Base-by-base conservation (phyloP, 64 coral and sea anemone species). In the Stichodactyla mertensii region DNA sequence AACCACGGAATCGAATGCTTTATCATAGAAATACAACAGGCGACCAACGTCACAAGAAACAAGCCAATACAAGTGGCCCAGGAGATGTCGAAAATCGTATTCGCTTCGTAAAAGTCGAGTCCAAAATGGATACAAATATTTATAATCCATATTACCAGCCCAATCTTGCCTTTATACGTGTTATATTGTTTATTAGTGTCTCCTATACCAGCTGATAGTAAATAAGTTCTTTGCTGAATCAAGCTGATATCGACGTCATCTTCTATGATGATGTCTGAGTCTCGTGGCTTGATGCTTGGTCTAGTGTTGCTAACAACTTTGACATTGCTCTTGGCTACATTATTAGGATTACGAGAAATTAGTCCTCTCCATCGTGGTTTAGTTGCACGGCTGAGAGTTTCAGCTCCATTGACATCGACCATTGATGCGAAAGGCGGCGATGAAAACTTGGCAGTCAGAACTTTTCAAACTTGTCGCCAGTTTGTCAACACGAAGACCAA, bases 41-140 rank as follows among this genome's bases (percentile, higher is more conserved):
- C 94, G 18, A 97, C 88, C 11, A 97, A 87, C 0, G 94, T 93
- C 45, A 92, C 60, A 16, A 97, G 61, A 82, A 97, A 97, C 31
- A 97, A 56, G 4, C 94, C 94, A 82, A 97, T 97, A 56, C 94
- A 97, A 7, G 94, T 97, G 0, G 94, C 94, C 94, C 94, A 97
- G 7, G 94, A 92, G 26, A 90, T 89, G 13, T 93, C 86, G 61
- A 97, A 97, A 13, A 97, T 89, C 86, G 91, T 92, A 14, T 87
- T 89, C 18, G 94, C 90, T 31, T 97, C 94, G 57, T 97, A 97
- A 58, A 97, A 97, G 28, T 97, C 94, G 6, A 97, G 52, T 58
- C 87, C 88, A 86, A 97, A 97, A 77, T 97, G 94, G 55, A 97
- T 97, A 20, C 82, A 85, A 18, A 97, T 89, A 56, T 97, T 97